These are phyloP conservation scores for Gadus macrocephalus DNA, from an alignment of 2,113 vertebrate species.

Conservation along the genomic window DNA sequence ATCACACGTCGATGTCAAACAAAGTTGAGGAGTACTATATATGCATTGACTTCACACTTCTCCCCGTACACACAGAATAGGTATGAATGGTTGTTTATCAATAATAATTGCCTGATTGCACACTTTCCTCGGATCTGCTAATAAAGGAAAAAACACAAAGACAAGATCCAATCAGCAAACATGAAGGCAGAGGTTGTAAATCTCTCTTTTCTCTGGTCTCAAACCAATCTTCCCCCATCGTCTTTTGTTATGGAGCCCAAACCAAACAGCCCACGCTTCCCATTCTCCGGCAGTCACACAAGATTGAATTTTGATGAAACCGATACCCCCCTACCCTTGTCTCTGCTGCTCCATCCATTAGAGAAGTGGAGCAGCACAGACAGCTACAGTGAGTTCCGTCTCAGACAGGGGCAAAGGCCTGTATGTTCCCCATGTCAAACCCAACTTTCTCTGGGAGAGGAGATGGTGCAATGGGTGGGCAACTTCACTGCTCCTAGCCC, in stretches of 20 bases:
- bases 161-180: constrained; percentile 29
- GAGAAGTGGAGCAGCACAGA: constrained; percentile 1
- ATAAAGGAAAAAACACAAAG: not conserved
- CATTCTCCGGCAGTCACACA: constrained; percentile 39
- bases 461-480: no score
- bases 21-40: no score
- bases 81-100: not conserved
- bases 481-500: no score
- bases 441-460: no score
- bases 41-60: no score
- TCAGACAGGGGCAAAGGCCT: constrained; percentile 22
- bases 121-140: not conserved
- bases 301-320: constrained; percentile 55
- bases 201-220: constrained; percentile 23
- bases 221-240: constrained; percentile 38
- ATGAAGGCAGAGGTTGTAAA: constrained; percentile 35
- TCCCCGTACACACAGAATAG: no score
- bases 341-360: constrained; percentile 14
- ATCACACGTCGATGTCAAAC: no score
- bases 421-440: not conserved
- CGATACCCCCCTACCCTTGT: constrained; percentile 32
- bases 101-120: not conserved
- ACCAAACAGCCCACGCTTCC: constrained; percentile 38
- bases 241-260: constrained; percentile 44
- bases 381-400: constrained; percentile 3